phyloP scores from a whole-genome alignment of 2,888 invertebrate genomes.

The Strigamia maritima region DNA sequence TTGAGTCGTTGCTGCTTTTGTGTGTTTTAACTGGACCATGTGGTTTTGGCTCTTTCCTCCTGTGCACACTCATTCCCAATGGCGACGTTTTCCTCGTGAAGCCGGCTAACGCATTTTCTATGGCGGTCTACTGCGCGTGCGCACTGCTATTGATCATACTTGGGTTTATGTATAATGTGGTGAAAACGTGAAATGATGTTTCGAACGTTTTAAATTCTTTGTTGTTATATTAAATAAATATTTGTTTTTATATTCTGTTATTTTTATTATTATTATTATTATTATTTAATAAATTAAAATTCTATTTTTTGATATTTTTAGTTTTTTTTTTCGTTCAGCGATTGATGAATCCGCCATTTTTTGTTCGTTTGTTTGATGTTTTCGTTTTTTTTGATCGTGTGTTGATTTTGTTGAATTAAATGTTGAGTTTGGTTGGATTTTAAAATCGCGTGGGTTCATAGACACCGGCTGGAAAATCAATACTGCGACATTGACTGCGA shows the following conservation, averaged over 20 bases:
- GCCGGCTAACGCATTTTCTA: background rate
- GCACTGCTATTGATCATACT: background rate
- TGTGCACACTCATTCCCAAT: background rate
- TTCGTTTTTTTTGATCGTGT: background rate
- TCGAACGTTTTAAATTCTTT: background rate
- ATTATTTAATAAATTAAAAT: no score
- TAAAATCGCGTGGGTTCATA: background rate
- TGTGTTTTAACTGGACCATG: background rate
- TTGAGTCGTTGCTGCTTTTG: background rate
- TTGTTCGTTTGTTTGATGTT: background rate
- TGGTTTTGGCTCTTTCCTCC: background rate
- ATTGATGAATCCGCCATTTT: no score
- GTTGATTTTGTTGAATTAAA: background rate
- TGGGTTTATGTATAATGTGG: background rate
- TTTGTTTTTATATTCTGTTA: background rate
- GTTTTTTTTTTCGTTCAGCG: background rate
- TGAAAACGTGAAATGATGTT: background rate
- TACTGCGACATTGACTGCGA: slow-evolving; percentile 18
- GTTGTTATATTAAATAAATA: background rate
- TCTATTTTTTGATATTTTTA: background rate
- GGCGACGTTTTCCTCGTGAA: background rate
- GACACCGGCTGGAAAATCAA: background rate
- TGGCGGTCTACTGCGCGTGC: background rate
- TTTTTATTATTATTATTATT: background rate
- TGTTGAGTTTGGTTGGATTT: background rate